Conservation (phyloP, 2,113 vertebrate species). For the Diadophis punctatus region DNA sequence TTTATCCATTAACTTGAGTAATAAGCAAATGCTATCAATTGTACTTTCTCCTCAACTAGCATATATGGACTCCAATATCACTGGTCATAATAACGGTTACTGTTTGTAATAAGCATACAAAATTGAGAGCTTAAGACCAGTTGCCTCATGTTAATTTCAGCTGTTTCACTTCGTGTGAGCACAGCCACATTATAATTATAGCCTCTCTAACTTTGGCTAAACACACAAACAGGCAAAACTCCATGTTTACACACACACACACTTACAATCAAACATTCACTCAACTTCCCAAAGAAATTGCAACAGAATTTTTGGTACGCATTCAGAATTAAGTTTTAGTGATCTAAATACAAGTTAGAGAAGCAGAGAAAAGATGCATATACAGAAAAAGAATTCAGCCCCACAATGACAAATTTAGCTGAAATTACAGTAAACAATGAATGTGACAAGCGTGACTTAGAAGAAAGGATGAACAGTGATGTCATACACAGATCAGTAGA, state of each 20-base stretch:
- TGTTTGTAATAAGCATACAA: slow-evolving; percentile 28
- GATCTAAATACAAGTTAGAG: neutral
- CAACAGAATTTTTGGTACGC: slow-evolving; percentile 2
- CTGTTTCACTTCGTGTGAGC: slow-evolving; percentile 44
- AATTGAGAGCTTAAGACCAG: slow-evolving; percentile 6
- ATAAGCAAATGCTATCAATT: neutral
- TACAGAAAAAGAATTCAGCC: slow-evolving; percentile 28
- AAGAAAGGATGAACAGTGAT: slow-evolving; percentile 22
- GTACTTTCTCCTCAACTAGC: neutral
- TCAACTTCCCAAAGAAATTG: slow-evolving; percentile 1
- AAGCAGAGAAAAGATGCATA: slow-evolving; percentile 1
- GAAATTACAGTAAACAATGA: slow-evolving; percentile 6
- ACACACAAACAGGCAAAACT: slow-evolving; percentile 20
- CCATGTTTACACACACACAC: slow-evolving; percentile 11
- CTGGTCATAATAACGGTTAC: neutral
- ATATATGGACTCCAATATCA: slow-evolving; percentile 8
- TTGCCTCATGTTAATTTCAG: slow-evolving; percentile 58
- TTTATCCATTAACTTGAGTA: neutral
- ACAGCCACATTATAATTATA: slow-evolving; percentile 34
- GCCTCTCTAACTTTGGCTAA: slow-evolving; percentile 19
- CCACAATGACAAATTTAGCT: neutral
- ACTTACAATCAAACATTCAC: neutral
- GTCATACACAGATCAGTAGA: neutral
- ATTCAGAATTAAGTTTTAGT: slow-evolving; percentile 2
- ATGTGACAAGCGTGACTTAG: slow-evolving; percentile 11